A percentile compares a stretch with the other conserved stretches of the same genome.
Evolutionary conservation across 2,888 invertebrate species (phyloP).

Genomic region (Chymomyza amoena): DNA sequence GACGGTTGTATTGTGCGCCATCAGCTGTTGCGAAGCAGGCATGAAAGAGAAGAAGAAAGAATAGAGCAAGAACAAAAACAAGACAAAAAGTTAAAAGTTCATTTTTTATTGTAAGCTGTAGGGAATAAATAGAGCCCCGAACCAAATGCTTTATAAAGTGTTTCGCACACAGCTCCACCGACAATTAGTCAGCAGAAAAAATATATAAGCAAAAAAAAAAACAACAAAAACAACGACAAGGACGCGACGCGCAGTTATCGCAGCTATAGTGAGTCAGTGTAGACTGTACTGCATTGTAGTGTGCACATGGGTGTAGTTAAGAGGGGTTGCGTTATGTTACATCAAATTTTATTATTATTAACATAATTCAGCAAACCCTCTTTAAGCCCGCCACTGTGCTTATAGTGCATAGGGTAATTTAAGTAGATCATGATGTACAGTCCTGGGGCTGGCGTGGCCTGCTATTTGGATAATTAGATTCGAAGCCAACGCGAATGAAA

Average conservation of each 20-base stretch:
- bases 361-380: no score
- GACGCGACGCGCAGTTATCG: not conserved
- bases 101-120: slow-evolving; percentile 52
- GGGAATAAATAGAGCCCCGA: slow-evolving; percentile 4
- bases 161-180: slow-evolving; percentile 6
- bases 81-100: slow-evolving; percentile 74
- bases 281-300: not conserved
- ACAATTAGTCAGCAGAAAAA: slow-evolving; percentile 59
- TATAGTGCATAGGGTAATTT: not conserved
- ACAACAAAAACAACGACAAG: not conserved
- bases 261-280: not conserved
- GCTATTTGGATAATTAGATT: slow-evolving; percentile 64
- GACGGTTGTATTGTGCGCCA: slow-evolving; percentile 80
- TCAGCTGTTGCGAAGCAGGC: slow-evolving; percentile 73
- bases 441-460: not conserved
- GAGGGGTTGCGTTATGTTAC: no score
- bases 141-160: slow-evolving; percentile 3
- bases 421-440: not conserved
- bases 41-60: not conserved
- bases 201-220: not conserved
- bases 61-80: slow-evolving; percentile 34
- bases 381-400: not conserved
- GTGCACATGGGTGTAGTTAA: not conserved
- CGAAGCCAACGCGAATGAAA: slow-evolving; percentile 51
- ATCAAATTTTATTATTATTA: no score